Conservation (phyloP, 2,888 invertebrate species). For the Mythimna albipuncta region DNA sequence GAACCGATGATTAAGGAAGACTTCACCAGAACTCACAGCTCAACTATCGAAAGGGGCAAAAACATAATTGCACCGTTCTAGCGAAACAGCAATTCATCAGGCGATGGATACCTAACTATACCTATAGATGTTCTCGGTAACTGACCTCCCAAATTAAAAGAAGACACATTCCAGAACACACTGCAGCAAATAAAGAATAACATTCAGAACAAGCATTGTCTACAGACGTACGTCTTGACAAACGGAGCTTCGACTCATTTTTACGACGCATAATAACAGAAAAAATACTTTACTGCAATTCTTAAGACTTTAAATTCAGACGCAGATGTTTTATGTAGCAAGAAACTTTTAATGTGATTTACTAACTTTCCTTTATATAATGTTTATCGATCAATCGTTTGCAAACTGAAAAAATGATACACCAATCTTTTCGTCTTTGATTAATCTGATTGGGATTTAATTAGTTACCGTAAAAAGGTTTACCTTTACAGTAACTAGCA, state of each 20-base stretch:
- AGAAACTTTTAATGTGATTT: not conserved
- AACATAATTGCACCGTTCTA: conserved; percentile 56
- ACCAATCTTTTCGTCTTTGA: not conserved
- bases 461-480: not conserved
- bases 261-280: conserved; percentile 31
- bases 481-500: no score
- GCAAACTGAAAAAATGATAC: conserved; percentile 5
- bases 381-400: not conserved
- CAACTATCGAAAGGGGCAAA: conserved; percentile 42
- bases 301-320: conserved; percentile 5
- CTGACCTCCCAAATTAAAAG: conserved; percentile 53
- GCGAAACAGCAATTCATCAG: conserved; percentile 42
- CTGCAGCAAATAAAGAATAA: conserved; percentile 34
- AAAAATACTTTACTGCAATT: not conserved
- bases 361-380: not conserved
- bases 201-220: conserved; percentile 57
- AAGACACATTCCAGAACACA: conserved; percentile 24
- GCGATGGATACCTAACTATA: conserved; percentile 17
- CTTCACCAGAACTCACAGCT: conserved; percentile 32
- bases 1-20: conserved; percentile 39
- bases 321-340: not conserved
- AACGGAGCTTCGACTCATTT: conserved; percentile 28
- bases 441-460: not conserved
- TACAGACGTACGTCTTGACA: conserved; percentile 49
- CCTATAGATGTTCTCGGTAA: conserved; percentile 43